Evolutionary conservation across 2,888 invertebrate genomes (phyloP).

Genomic region (Cheilosia vernalis): DNA sequence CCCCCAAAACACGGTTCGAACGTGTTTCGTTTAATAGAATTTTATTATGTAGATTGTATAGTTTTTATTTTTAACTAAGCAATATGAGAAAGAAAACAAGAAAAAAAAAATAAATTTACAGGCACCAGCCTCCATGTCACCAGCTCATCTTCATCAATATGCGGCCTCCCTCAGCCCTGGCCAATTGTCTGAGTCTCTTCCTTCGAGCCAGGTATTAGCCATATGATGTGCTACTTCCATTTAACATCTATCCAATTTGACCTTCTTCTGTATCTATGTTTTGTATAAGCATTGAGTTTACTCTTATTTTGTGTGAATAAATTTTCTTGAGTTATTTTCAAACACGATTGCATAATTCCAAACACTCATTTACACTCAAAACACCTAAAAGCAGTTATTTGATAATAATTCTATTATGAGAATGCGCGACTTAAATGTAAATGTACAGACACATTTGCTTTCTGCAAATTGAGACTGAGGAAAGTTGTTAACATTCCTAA

Average conservation of each 20-base stretch:
- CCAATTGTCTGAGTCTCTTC: slow-evolving; percentile 90
- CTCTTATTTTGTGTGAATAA: slow-evolving; percentile 25
- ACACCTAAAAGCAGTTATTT: slow-evolving; percentile 1
- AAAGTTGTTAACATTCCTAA: neutral
- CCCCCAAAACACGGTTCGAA: slow-evolving; percentile 31
- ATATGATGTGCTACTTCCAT: slow-evolving; percentile 64
- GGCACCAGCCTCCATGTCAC: slow-evolving; percentile 96
- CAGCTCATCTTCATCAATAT: slow-evolving; percentile 92
- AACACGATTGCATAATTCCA: slow-evolving; percentile 16
- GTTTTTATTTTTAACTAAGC: slow-evolving; percentile 44
- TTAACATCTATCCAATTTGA: slow-evolving; percentile 57
- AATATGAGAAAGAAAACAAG: slow-evolving; percentile 38
- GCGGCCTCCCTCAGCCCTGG: slow-evolving; percentile 86
- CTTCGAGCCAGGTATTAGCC: slow-evolving; percentile 90
- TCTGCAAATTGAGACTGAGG: neutral
- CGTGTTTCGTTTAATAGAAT: slow-evolving; percentile 24
- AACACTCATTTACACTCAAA: slow-evolving; percentile 24
- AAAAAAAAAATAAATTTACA: slow-evolving; percentile 82
- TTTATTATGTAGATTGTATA: slow-evolving; percentile 26
- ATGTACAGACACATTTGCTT: neutral
- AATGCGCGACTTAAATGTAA: neutral
- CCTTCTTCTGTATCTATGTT: slow-evolving; percentile 50
- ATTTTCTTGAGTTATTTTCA: slow-evolving; percentile 32
- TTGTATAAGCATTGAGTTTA: slow-evolving; percentile 35
- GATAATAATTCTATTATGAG: neutral